Evolutionary conservation across 1,140 invertebrate species (phyloP), one percentile per base, ranked within the genome.

Genomic region (Micrasema longulum): DNA sequence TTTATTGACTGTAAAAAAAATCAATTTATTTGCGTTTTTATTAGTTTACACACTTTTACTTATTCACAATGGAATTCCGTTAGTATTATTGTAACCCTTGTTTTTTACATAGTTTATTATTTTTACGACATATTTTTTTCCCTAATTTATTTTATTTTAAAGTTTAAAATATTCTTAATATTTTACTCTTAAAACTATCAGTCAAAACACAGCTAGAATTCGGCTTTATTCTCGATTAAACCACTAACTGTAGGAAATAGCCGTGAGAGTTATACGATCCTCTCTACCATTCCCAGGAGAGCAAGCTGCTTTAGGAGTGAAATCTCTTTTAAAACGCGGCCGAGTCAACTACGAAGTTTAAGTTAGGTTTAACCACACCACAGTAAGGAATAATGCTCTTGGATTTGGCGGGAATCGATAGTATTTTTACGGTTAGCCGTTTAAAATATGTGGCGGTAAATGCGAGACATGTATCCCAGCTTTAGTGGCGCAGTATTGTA

Each of bases 231-330:
- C 55, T 3, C 55, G 16, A 43, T 60, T 60, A 53, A 53, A 53
- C 50, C 20, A n/a, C n/a, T 60, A 41, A 60, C 55, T 41, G n/a
- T 16, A 31, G 55, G 55, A 41, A 60, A 60, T 60, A 41, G 55
- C 55, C 35, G 14, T 41, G 22, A 41, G 36, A 60, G 55, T 60
- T 60, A 60, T 60, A 9, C 36, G 20, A 60, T 41, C 36, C 36
- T 31, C 35, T 60, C 14, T 35, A 60, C 55, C 55, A 35, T 36
- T n/a, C 36, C 36, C 55, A 41, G 55, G 36, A 60, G 55, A n/a
- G 52, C 52, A 16, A n/a, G 26, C 22, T 55, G 26, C 23, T 55
- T 55, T 55, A 31, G n/a, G 26, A n/a, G 26, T 55, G 23, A 55
- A 55, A 55, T 55, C 52, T 31, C 23, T 31, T 20, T 31, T n/a